A percentile compares a stretch with the other conserved stretches of the same genome.
Conservation (phyloP, 2,888 invertebrate species). For the Eremobia ochroleuca region DNA sequence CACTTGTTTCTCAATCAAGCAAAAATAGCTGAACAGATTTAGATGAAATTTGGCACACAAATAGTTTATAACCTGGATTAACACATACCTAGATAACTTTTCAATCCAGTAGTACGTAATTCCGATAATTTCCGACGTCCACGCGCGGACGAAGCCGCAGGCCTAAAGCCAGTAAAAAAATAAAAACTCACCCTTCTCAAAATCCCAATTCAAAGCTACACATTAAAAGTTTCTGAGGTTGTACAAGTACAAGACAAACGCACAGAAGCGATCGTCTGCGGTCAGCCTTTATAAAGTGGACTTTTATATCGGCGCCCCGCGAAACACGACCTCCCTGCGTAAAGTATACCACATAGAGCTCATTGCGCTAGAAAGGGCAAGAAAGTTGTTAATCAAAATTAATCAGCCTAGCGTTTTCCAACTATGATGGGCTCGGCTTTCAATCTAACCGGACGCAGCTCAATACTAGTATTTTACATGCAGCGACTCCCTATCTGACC, state of each 20-base stretch:
- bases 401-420: no score
- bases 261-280: constrained; percentile 79
- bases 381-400: background rate
- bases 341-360: constrained; percentile 76
- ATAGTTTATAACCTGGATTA: background rate
- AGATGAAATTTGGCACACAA: background rate
- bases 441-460: no score
- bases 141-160: background rate
- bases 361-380: constrained; percentile 60
- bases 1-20: background rate
- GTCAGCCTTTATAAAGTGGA: constrained; percentile 86
- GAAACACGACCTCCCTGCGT: constrained; percentile 84
- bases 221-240: constrained; percentile 69
- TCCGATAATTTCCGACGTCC: background rate
- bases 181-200: constrained; percentile 13
- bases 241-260: constrained; percentile 78
- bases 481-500: no score
- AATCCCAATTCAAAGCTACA: constrained; percentile 52
- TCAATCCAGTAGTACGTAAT: background rate
- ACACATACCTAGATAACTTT: no score
- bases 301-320: constrained; percentile 85
- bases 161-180: background rate
- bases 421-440: no score
- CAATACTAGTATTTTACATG: no score
- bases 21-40: background rate